These are phyloP conservation scores for Bagarius yarrelli DNA, from an alignment of 2,113 vertebrate genomes.

Conservation along the genomic window DNA sequence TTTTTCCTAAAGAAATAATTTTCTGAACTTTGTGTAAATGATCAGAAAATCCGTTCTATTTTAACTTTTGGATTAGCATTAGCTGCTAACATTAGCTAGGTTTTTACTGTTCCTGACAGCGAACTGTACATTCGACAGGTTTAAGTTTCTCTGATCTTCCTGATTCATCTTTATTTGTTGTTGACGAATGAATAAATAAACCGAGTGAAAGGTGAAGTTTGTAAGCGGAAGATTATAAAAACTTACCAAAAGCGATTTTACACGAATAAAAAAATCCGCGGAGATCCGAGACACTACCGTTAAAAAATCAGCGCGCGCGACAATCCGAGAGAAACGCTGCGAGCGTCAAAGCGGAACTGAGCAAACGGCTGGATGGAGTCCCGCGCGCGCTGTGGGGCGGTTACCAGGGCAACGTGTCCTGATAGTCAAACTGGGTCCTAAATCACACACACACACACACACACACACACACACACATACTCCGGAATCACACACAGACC, in stretches of 20 bases:
- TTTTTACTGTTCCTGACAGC: not conserved
- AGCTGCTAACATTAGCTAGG: not conserved
- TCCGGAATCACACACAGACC: too few relatives aligned
- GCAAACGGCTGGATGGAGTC: not conserved
- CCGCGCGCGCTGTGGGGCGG: not conserved
- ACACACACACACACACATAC: too few relatives aligned
- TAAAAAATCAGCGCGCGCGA: not conserved
- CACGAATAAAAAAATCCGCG: too few relatives aligned
- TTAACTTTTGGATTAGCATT: not conserved
- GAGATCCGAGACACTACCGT: not conserved
- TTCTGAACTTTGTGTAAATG: not conserved
- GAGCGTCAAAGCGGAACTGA: not conserved
- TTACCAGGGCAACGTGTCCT: slow-evolving; percentile 7
- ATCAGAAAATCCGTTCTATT: not conserved
- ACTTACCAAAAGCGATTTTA: too few relatives aligned
- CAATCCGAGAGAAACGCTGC: not conserved
- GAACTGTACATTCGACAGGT: not conserved
- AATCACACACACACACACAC: not conserved
- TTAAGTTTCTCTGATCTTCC: not conserved
- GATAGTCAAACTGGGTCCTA: not conserved
- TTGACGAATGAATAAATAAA: too few relatives aligned
- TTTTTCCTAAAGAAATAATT: too few relatives aligned
- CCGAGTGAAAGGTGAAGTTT: too few relatives aligned
- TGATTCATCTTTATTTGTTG: not conserved
- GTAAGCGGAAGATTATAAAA: too few relatives aligned